These are phyloP conservation scores for Lota lota DNA, from an alignment of 2,113 vertebrate genomes.

Conservation along the genomic window DNA sequence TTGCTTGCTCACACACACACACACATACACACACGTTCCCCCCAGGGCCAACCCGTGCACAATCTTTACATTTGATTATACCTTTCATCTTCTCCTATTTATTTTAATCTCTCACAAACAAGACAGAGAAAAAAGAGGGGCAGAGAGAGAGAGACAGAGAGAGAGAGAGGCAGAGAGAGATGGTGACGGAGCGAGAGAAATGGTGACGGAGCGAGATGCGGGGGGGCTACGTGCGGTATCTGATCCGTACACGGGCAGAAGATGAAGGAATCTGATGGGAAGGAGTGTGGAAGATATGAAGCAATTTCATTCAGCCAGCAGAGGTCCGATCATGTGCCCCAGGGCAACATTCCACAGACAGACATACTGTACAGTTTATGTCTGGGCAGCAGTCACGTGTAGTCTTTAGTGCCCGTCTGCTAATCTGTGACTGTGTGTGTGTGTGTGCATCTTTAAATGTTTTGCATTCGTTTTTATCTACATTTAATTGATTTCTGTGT, in stretches of 20 bases:
- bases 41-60: conserved; percentile 55
- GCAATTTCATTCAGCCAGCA: conserved; percentile 46
- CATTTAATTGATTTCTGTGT: neutral
- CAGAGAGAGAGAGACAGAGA: conserved; percentile 47
- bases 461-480: neutral
- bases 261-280: conserved; percentile 21
- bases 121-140: conserved; percentile 32
- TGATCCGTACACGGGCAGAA: conserved; percentile 35
- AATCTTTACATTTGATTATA: conserved; percentile 74
- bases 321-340: conserved; percentile 81
- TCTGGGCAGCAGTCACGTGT: conserved; percentile 28
- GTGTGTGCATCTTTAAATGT: neutral
- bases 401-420: conserved; percentile 1
- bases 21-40: conserved; percentile 37
- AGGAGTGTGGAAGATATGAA: conserved; percentile 8
- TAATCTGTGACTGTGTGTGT: conserved; percentile 3
- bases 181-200: conserved; percentile 3
- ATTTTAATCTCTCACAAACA: conserved; percentile 71
- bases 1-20: conserved; percentile 8
- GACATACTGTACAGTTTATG: conserved; percentile 67
- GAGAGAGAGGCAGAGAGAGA: conserved; percentile 16
- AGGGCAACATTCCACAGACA: conserved; percentile 85
- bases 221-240: conserved; percentile 26
- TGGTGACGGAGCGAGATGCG: conserved; percentile 4
- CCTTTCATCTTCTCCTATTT: conserved; percentile 72